These are phyloP conservation scores for Hetaerina titia DNA, from an alignment of 2,888 invertebrate genomes.

Conservation along the genomic window DNA sequence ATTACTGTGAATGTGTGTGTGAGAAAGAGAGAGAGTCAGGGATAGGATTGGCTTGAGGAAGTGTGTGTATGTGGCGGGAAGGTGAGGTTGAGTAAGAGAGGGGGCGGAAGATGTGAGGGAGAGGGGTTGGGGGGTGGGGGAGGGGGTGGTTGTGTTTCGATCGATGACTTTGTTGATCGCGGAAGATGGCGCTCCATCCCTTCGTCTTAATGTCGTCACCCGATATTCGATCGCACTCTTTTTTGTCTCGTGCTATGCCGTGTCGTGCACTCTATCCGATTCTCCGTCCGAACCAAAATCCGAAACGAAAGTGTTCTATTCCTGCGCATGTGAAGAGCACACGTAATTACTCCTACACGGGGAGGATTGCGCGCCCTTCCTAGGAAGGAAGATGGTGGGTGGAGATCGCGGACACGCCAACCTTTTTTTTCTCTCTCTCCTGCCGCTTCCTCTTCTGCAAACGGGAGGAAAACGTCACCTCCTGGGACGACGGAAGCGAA, in stretches of 20 bases:
- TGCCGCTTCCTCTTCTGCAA: neutral
- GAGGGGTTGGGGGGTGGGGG: neutral
- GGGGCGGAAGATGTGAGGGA: neutral
- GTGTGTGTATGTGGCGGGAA: neutral
- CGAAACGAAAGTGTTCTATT: constrained; percentile 26
- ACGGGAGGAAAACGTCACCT: neutral
- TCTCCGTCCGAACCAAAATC: neutral
- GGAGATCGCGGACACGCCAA: neutral
- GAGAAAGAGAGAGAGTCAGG: neutral
- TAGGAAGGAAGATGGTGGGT: neutral
- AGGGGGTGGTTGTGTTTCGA: neutral
- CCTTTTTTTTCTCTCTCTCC: neutral
- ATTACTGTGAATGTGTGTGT: neutral
- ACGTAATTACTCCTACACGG: neutral
- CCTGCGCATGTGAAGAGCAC: neutral
- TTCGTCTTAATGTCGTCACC: constrained; percentile 35
- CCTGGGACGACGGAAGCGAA: neutral
- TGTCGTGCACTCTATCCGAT: neutral
- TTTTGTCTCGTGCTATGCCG: constrained; percentile 26
- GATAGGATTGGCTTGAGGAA: neutral
- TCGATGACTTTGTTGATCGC: constrained; percentile 29
- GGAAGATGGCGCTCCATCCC: constrained; percentile 35
- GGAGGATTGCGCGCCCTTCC: constrained; percentile 11
- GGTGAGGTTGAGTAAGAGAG: neutral
- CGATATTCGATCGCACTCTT: constrained; percentile 23